Conservation (phyloP, 2,888 invertebrate genomes). For the Plebejus melissa region DNA sequence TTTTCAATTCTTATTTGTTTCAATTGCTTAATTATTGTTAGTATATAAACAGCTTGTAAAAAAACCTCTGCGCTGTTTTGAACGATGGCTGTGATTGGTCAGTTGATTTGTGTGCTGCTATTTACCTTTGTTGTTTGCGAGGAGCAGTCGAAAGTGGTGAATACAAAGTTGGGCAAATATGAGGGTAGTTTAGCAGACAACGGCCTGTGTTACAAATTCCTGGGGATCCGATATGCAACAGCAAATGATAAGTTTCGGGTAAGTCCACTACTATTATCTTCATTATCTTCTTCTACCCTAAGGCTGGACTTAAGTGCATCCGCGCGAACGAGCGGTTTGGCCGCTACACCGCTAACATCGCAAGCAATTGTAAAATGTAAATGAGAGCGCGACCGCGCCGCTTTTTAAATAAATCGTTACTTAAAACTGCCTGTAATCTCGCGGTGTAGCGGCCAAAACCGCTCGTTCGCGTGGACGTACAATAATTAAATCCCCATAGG, state of each 20-base stretch:
- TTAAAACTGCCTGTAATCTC: too few relatives aligned
- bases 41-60: constrained; percentile 28
- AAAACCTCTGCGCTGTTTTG: background rate
- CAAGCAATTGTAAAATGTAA: too few relatives aligned
- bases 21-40: constrained; percentile 25
- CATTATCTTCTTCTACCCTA: too few relatives aligned
- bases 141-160: constrained; percentile 50
- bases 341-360: too few relatives aligned
- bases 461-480: too few relatives aligned
- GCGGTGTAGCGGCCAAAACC: too few relatives aligned
- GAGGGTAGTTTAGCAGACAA: constrained; percentile 57
- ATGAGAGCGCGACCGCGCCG: too few relatives aligned
- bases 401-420: too few relatives aligned
- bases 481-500: too few relatives aligned
- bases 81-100: constrained; percentile 35
- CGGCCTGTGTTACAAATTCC: constrained; percentile 60
- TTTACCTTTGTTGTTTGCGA: constrained; percentile 42
- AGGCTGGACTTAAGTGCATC: too few relatives aligned
- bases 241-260: constrained; percentile 57
- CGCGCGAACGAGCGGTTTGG: too few relatives aligned
- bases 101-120: constrained; percentile 42
- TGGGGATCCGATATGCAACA: constrained; percentile 61
- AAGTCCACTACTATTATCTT: constrained; percentile 40
- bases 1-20: constrained; percentile 23
- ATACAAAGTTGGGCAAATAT: constrained; percentile 60